Conservation (phyloP, 2,113 vertebrate genomes). For the Sorex fumeus region DNA sequence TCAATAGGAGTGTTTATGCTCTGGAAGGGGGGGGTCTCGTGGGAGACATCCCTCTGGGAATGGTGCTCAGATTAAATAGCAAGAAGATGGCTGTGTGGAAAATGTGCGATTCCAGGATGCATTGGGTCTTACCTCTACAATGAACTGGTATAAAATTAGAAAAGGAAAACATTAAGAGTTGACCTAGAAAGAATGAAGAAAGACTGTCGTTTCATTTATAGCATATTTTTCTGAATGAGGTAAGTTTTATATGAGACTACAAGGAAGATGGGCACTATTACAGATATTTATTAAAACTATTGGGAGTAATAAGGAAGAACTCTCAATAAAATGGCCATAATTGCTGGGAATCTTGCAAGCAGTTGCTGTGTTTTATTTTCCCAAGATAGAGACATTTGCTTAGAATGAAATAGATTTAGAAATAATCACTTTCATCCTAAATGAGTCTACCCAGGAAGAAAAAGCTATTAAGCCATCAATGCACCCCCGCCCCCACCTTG, state of each 20-base stretch:
- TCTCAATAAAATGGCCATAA: conserved; percentile 34
- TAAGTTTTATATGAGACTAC: conserved; percentile 30
- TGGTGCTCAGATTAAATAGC: conserved; percentile 35
- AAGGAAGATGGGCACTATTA: conserved; percentile 31
- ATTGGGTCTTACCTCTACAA: conserved; percentile 48
- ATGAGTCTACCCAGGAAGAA: conserved; percentile 73
- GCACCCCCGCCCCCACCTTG: background rate
- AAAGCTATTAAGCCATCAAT: conserved; percentile 69
- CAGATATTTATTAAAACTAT: conserved; percentile 61
- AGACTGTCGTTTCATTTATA: conserved; percentile 68
- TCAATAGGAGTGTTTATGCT: conserved; percentile 31
- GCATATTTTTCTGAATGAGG: background rate
- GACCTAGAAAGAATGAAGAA: conserved; percentile 66
- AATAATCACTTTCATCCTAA: conserved; percentile 77
- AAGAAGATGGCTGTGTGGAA: background rate
- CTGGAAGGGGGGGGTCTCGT: conserved; percentile 7
- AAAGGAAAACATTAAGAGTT: conserved; percentile 42
- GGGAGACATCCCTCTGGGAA: conserved; percentile 19
- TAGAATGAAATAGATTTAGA: conserved; percentile 77
- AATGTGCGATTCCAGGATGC: conserved; percentile 5
- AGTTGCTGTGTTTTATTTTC: conserved; percentile 72
- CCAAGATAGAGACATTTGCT: conserved; percentile 76
- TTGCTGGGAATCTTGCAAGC: conserved; percentile 61
- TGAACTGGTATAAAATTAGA: conserved; percentile 66
- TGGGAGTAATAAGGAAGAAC: conserved; percentile 68